These are phyloP conservation scores for Hystrix brachyura DNA, from an alignment of 2,113 vertebrate species.

Conservation along the genomic window DNA sequence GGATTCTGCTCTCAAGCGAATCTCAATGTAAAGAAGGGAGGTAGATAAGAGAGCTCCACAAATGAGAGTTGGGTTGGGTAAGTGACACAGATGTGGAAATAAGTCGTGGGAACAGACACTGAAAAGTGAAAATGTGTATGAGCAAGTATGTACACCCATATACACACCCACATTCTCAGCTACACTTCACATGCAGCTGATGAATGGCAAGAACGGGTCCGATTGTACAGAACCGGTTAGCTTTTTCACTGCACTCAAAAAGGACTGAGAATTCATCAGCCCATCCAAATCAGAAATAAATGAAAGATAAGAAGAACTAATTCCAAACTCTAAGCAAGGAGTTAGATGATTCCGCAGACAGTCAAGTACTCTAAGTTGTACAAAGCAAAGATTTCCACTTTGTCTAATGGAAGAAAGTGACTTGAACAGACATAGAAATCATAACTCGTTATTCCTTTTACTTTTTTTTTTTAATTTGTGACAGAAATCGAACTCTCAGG, in stretches of 20 bases:
- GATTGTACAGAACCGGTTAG: background rate
- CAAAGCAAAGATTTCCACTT: background rate
- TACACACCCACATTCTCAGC: background rate
- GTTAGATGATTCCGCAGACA: background rate
- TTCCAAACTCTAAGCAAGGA: background rate
- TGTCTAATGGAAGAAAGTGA: background rate
- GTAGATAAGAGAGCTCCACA: background rate
- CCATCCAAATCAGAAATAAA: background rate
- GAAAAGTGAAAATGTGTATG: background rate
- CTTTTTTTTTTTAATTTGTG: too few species aligned
- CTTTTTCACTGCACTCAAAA: background rate
- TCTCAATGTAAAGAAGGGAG: background rate
- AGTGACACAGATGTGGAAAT: background rate
- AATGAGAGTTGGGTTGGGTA: background rate
- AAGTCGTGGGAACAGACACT: background rate
- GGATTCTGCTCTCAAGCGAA: background rate
- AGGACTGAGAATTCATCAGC: background rate
- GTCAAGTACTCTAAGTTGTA: background rate
- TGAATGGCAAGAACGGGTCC: background rate
- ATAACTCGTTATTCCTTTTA: background rate
- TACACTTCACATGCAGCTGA: accelerated
- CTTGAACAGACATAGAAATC: background rate
- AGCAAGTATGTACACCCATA: accelerated
- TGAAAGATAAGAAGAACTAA: background rate
- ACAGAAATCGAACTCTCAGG: too few species aligned